A percentile compares a stretch with the other conserved stretches of the same genome.
Evolutionary conservation across 1,140 invertebrate genomes (phyloP).

Genomic region (Drosophila rhopaloa): DNA sequence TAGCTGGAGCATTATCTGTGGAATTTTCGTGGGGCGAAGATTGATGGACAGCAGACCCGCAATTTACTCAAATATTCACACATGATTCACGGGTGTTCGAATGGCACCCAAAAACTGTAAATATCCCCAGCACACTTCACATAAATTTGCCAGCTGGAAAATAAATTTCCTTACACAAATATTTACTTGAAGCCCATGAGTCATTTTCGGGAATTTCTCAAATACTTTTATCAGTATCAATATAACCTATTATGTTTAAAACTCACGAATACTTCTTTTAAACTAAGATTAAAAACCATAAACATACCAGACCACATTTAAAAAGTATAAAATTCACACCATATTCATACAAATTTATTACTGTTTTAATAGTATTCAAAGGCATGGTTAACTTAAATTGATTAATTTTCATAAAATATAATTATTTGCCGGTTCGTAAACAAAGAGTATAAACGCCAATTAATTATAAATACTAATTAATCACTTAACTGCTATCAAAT

Average conservation of each 20-base stretch:
- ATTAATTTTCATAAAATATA: not conserved
- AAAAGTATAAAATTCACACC: constrained; percentile 8
- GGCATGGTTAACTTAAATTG: not conserved
- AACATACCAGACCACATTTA: constrained; percentile 1
- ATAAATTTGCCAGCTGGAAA: not conserved
- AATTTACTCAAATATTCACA: constrained; percentile 15
- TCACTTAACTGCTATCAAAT: not conserved
- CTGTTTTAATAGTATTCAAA: constrained; percentile 4
- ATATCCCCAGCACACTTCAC: not conserved
- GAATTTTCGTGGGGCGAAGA: constrained; percentile 27
- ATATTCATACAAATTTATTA: constrained; percentile 8
- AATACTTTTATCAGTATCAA: not conserved
- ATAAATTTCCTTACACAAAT: not conserved
- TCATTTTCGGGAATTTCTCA: not conserved
- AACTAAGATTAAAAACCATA: not conserved
- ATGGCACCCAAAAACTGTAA: not conserved
- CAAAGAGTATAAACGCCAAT: not conserved
- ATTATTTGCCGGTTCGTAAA: not conserved
- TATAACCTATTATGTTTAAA: constrained; percentile 5
- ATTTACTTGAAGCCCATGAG: not conserved
- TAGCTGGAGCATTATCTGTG: constrained; percentile 36
- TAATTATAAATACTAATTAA: not conserved
- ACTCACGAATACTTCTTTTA: not conserved
- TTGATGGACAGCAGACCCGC: constrained; percentile 30
- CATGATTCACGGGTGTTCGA: constrained; percentile 8